Base-by-base conservation (phyloP, 2,113 vertebrate species). In the rat (Rattus norvegicus) region DNA sequence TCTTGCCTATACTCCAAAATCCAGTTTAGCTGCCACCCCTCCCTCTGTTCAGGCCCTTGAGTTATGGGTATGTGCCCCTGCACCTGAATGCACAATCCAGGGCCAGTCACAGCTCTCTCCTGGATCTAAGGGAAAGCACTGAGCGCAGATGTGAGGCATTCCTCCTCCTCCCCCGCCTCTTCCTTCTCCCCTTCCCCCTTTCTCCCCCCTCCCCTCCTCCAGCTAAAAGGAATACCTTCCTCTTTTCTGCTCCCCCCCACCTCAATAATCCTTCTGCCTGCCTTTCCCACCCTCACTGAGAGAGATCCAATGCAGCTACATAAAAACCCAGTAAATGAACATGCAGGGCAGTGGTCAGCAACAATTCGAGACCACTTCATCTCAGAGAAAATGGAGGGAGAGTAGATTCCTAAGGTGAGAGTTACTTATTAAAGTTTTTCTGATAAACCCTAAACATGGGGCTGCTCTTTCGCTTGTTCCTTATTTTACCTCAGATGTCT, bases 41-140 rank as follows among this genome's bases (percentile, higher is more conserved):
- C 47, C 75, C 24, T 56, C 36, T 19, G 2, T 43, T 20, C 86
- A 13, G 52, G 36, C 54, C 79, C 39, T 77, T 52, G 59, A 69
- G 61, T 43, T 39, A 69, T 43, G 59, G 56, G 59, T 30, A 43
- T 67, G 86, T 20, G 17, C 54, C 36, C 77, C 83, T 2, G 43
- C 54, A 83, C 17, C 69, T 36, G 7, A 49, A 43, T 4, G 2
- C n/a, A 2, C 14, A n/a, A 61, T 61, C 87, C 93, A 54, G 3
- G 1, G 63, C 80, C 26, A 20, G 52, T 49, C 85, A 81, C 39
- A 49, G 90, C 87, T 83, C 43, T 43, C 43, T 76, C 79, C 88
- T 22, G 61, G 79, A 69, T 88, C 83, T 93, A 36, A 91, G 63
- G n/a, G 63, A 86, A 92, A 88, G 93, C 4, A 7, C 95, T 77